Percentiles rank a stretch among this genome's conserved stretches.
These are phyloP conservation scores for Crocallis elinguaria DNA, from an alignment of 2,888 invertebrate genomes.

Conservation along the genomic window DNA sequence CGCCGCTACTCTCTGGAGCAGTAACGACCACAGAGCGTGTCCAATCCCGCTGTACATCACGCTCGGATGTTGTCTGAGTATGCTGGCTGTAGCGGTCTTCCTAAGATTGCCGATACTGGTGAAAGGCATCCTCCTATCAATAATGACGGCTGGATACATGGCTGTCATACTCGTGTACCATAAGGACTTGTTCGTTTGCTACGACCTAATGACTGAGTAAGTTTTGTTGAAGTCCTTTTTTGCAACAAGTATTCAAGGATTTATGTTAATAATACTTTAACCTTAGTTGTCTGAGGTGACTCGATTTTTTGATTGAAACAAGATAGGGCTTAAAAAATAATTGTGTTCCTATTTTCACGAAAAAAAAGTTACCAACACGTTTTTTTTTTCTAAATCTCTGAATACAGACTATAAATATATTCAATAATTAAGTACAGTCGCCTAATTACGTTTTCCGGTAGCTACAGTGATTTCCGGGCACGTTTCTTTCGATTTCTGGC, in stretches of 20 bases:
- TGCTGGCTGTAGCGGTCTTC: slow-evolving; percentile 94
- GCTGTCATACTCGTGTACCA: slow-evolving; percentile 93
- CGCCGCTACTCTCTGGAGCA: slow-evolving; percentile 69
- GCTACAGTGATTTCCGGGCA: too few relatives aligned
- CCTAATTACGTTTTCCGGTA: too few relatives aligned
- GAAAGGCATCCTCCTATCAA: slow-evolving; percentile 90
- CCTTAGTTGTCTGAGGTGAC: too few relatives aligned
- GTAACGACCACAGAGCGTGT: slow-evolving; percentile 90
- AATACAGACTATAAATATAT: too few relatives aligned
- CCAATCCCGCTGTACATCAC: slow-evolving; percentile 95
- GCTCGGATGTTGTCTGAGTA: slow-evolving; percentile 92
- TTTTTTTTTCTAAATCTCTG: too few relatives aligned
- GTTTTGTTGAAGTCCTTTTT: slow-evolving; percentile 48
- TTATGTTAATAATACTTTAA: too few relatives aligned
- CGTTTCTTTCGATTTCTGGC: too few relatives aligned
- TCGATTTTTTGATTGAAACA: too few relatives aligned
- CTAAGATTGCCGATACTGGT: slow-evolving; percentile 92
- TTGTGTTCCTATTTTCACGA: too few relatives aligned
- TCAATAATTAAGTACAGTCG: too few relatives aligned
- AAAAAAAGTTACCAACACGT: too few relatives aligned
- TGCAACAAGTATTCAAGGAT: not conserved
- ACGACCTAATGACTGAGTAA: slow-evolving; percentile 91
- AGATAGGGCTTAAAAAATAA: too few relatives aligned
- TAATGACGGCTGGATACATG: slow-evolving; percentile 92
- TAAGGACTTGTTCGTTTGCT: slow-evolving; percentile 91